Evolutionary conservation across 64 coral and sea anemone species (phyloP).

Genomic region (Cladopsammia gracilis): DNA sequence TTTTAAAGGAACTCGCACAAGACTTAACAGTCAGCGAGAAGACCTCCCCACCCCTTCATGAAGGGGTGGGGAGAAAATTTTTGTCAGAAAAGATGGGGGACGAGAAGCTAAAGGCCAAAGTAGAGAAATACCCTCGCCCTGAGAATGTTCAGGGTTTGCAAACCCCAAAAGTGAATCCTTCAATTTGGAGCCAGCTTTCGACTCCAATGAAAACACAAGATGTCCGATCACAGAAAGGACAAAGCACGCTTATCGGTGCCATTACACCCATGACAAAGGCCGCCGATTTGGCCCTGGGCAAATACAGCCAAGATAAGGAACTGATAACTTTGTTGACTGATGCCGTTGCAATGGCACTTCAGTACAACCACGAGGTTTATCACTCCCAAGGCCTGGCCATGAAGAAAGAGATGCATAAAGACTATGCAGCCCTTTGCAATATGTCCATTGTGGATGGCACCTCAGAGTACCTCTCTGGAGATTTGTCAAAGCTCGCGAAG

Average conservation of each 20-base stretch:
- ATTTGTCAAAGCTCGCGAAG: neutral
- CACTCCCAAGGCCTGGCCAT: neutral
- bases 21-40: neutral
- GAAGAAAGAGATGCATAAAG: slow-evolving; percentile 13
- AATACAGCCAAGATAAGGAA: neutral
- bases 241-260: neutral
- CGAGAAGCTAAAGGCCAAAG: neutral
- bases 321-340: neutral
- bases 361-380: slow-evolving; percentile 24
- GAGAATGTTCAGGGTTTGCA: neutral
- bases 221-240: neutral
- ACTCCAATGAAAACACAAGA: slow-evolving; percentile 1
- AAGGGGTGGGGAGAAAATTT: neutral
- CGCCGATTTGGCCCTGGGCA: neutral
- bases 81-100: neutral
- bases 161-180: neutral
- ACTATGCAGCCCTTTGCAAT: neutral
- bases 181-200: slow-evolving; percentile 19
- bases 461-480: neutral
- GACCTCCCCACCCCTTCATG: neutral
- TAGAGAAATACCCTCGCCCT: neutral
- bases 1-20: neutral
- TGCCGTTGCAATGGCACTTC: slow-evolving; percentile 1
- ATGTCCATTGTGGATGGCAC: neutral
- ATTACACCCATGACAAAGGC: slow-evolving; percentile 3